Conservation (phyloP, 2,113 vertebrate genomes). For the Poecile atricapillus region DNA sequence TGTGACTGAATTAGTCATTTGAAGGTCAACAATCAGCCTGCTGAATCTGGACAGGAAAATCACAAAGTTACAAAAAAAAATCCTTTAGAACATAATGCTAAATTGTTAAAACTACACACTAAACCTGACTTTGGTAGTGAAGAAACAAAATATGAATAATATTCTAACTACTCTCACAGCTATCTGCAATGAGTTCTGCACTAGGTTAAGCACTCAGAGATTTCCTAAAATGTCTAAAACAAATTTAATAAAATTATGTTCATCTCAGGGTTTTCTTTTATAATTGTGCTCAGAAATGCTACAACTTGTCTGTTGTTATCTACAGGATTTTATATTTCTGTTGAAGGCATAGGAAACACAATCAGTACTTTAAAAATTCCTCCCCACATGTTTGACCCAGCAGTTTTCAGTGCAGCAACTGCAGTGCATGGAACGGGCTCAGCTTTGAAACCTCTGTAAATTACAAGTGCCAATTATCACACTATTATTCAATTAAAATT, state of each 20-base stretch:
- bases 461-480: neutral
- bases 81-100: neutral
- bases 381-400: neutral
- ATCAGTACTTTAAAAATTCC: neutral
- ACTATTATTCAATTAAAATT: neutral
- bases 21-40: neutral
- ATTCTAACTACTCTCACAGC: neutral
- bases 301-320: neutral
- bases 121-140: neutral
- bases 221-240: neutral
- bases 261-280: rapidly evolving
- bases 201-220: neutral
- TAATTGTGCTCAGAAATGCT: neutral
- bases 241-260: neutral
- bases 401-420: neutral
- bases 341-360: neutral
- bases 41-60: neutral
- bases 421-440: neutral
- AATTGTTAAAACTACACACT: neutral
- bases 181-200: neutral
- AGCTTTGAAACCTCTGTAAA: neutral
- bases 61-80: neutral
- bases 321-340: neutral
- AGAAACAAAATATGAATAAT: rapidly evolving
- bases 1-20: neutral